Percentiles rank a stretch among this genome's conserved stretches.
phyloP scores from a whole-genome alignment of 2,888 invertebrate species.

The Julus scanicus region DNA sequence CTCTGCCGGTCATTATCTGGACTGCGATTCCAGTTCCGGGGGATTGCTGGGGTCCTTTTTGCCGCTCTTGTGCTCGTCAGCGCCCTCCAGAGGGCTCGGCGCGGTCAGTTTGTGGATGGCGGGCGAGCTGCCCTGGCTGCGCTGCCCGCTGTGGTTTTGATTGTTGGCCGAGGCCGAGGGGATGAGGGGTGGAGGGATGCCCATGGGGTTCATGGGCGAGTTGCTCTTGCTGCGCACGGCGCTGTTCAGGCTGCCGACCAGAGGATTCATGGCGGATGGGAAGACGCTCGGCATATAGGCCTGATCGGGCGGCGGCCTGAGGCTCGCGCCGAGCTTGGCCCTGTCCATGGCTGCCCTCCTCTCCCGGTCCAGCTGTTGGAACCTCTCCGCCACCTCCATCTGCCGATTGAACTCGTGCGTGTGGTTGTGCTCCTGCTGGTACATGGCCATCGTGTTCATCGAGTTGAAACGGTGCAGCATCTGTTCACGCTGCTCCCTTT shows the following conservation, averaged over 20 bases:
- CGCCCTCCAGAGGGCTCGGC: constrained; percentile 51
- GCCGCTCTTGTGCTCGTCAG: constrained; percentile 48
- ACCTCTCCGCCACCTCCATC: constrained; percentile 56
- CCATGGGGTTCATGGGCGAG: constrained; percentile 57
- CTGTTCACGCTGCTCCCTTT: constrained; percentile 57
- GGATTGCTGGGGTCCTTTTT: constrained; percentile 55
- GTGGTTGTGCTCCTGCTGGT: constrained; percentile 50
- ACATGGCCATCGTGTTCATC: constrained; percentile 56
- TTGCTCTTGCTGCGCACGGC: constrained; percentile 57
- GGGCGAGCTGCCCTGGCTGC: constrained; percentile 58
- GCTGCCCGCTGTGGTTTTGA: constrained; percentile 57
- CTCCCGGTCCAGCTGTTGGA: constrained; percentile 58
- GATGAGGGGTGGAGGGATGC: constrained; percentile 57
- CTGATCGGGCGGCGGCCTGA: constrained; percentile 56
- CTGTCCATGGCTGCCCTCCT: constrained; percentile 54
- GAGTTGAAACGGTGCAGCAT: constrained; percentile 58
- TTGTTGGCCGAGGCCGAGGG: constrained; percentile 57
- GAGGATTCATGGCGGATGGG: constrained; percentile 48
- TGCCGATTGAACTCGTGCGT: constrained; percentile 56
- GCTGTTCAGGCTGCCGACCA: constrained; percentile 40
- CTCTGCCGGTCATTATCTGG: constrained; percentile 57
- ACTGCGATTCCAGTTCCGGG: constrained; percentile 58
- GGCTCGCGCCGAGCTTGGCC: constrained; percentile 49
- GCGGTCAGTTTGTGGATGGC: constrained; percentile 58
- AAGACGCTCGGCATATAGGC: constrained; percentile 49